Conservation (phyloP, 2,888 invertebrate species). For the Taphrorychus bicolor region DNA sequence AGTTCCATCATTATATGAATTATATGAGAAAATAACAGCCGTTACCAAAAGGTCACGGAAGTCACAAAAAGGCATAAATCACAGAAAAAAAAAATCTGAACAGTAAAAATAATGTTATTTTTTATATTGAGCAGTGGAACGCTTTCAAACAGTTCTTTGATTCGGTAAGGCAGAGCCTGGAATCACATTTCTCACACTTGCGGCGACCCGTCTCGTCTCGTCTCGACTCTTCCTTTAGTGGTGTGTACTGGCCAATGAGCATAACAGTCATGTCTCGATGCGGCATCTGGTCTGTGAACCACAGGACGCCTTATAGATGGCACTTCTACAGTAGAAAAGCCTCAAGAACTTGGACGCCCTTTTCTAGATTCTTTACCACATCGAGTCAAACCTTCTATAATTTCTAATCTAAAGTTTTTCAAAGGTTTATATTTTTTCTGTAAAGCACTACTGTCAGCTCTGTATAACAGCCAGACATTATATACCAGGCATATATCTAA, state of each 20-base stretch:
- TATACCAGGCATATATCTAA: constrained; percentile 20
- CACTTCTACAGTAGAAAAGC: too few species aligned
- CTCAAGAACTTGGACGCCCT: neutral
- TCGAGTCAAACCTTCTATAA: constrained; percentile 8
- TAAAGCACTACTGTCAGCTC: neutral
- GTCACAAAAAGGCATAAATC: too few species aligned
- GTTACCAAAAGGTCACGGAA: too few species aligned
- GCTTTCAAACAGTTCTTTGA: constrained; percentile 14
- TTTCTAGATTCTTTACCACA: constrained; percentile 16
- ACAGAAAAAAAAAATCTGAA: too few species aligned
- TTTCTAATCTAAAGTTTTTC: constrained; percentile 16
- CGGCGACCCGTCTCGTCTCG: constrained; percentile 6
- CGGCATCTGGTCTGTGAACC: constrained; percentile 18
- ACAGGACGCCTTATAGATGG: constrained; percentile 19
- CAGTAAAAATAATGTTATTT: too few species aligned
- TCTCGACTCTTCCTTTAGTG: constrained; percentile 15
- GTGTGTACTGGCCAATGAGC: constrained; percentile 27
- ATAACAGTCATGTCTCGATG: constrained; percentile 17
- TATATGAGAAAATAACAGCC: too few species aligned
- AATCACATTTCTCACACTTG: constrained; percentile 20
- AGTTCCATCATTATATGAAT: too few species aligned
- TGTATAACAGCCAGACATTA: constrained; percentile 23
- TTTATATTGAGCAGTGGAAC: too few species aligned
- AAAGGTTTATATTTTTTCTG: constrained; percentile 9
- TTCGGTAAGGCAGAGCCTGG: constrained; percentile 16